Conservation (phyloP, 2,797 vertebrate genomes). For the Chromis chromis region DNA sequence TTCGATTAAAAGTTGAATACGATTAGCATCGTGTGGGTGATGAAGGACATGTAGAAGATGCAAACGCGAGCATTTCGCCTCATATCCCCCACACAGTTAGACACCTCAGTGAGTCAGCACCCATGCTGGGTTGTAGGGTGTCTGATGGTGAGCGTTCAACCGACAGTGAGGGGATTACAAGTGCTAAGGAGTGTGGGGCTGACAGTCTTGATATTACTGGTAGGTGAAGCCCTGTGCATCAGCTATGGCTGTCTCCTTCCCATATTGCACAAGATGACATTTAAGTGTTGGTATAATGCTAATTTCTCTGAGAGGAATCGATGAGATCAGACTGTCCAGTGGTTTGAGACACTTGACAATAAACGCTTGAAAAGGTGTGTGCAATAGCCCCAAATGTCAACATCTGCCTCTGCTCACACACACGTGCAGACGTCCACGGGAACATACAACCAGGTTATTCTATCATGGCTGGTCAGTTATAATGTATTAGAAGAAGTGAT, state of each 20-base stretch:
- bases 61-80: slow-evolving; percentile 1
- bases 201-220: slow-evolving; percentile 77
- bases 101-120: slow-evolving; percentile 74
- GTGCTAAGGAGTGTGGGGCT: slow-evolving; percentile 38
- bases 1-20: slow-evolving; percentile 13
- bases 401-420: neutral
- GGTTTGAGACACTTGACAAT: slow-evolving; percentile 44
- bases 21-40: slow-evolving; percentile 11
- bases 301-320: slow-evolving; percentile 51
- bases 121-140: slow-evolving; percentile 21
- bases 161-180: slow-evolving; percentile 56
- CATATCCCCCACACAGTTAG: slow-evolving; percentile 39
- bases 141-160: slow-evolving; percentile 49
- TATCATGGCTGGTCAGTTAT: slow-evolving; percentile 11
- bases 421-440: neutral
- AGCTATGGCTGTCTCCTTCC: slow-evolving; percentile 33
- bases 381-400: slow-evolving; percentile 39
- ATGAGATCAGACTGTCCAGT: slow-evolving; percentile 70
- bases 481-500: neutral
- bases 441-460: neutral
- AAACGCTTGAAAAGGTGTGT: neutral
- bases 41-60: slow-evolving; percentile 9
- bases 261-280: slow-evolving; percentile 67
- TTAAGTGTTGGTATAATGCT: slow-evolving; percentile 61
- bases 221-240: slow-evolving; percentile 64